Evolutionary conservation across 2,888 invertebrate species (phyloP), one percentile per base, ranked within the genome.

Genomic region (Lepeophtheirus nordmannii): DNA sequence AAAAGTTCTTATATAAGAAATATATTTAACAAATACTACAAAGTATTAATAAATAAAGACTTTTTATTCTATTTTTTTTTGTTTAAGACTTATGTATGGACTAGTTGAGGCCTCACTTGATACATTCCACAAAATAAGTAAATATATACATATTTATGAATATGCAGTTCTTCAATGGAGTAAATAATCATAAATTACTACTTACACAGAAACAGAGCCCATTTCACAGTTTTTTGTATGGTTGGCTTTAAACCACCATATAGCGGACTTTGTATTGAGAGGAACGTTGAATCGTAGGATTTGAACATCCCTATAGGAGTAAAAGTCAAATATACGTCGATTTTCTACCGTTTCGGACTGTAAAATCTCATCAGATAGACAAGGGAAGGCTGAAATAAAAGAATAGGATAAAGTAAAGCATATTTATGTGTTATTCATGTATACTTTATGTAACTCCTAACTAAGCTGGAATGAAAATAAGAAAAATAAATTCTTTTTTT

Each of bases 241-340:
- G 84, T 81, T 72, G 81, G 79, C 7, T 81, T 78, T 60, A 76
- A 75, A 73, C 83, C 85, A 67, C 70, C 71, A 71, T 14, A 67
- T 69, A 39, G 71, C 71, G 41, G 67, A 22, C 22, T 53, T 46
- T 20, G 63, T 63, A 53, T 63, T 53, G 5, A 63, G 53, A n/a
- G 82, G 82, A 53, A 82, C 75, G 65, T 76, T 75, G 74, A 80
- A 82, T 72, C 81, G 81, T 64, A 82, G 74, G 68, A 82, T 77
- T 39, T 82, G 78, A 39, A 81, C 79, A 73, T 82, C 80, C 71
- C 80, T 80, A 71, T 82, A 82, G 20, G 80, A 78, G 61, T 77
- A 76, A 69, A 78, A 81, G 30, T 72, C 70, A 66, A 69, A 71
- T 46, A 74, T 68, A 68, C 73, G 71, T 10, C 73, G 68, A 68